These are phyloP conservation scores for Martes flavigula DNA, from an alignment of 2,797 vertebrate genomes.

Conservation along the genomic window DNA sequence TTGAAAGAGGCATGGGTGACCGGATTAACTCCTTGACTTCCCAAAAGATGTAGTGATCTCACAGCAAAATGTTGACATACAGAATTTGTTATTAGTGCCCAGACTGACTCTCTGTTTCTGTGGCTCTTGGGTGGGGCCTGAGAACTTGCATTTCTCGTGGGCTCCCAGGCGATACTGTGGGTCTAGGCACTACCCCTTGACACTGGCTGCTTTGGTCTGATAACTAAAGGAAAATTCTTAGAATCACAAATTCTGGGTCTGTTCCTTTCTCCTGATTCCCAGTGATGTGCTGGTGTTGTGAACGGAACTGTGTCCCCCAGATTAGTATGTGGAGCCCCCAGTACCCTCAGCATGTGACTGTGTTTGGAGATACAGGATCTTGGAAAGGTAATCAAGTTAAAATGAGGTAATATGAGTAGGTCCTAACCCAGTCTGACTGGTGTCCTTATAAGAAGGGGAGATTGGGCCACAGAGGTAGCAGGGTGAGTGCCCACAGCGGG, in stretches of 20 bases:
- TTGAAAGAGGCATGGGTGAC: background rate
- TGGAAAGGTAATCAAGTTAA: background rate
- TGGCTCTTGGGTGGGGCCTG: background rate
- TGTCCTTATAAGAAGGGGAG: background rate
- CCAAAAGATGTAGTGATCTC: too few species aligned
- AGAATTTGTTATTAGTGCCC: background rate
- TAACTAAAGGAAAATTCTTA: background rate
- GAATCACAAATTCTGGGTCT: background rate
- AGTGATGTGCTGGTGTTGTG: accelerated
- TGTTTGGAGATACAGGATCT: background rate
- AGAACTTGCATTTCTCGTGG: background rate
- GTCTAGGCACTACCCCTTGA: background rate
- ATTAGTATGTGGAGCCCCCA: background rate
- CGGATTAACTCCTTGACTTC: background rate
- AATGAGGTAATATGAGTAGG: background rate
- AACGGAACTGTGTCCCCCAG: too few species aligned
- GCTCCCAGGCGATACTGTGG: background rate
- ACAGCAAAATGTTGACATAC: background rate
- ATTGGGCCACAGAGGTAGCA: background rate
- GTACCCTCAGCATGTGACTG: background rate
- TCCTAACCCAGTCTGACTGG: background rate
- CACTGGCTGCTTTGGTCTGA: accelerated
- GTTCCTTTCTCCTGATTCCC: background rate
- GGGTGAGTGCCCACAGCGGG: accelerated
- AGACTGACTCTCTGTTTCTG: background rate